phyloP scores from a whole-genome alignment of 1,140 invertebrate species.

The Gryllus bimaculatus region DNA sequence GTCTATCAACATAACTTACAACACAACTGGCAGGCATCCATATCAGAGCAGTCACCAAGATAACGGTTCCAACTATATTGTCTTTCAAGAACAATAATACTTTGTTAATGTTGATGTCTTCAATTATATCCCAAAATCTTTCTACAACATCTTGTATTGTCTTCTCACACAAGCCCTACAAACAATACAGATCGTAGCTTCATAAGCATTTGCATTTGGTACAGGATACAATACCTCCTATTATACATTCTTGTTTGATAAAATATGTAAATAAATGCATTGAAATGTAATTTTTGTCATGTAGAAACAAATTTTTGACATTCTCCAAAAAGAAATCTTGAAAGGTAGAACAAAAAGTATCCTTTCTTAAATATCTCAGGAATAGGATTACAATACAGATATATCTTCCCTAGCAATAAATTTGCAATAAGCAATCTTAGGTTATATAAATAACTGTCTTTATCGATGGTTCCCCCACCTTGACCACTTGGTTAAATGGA shows the following conservation, averaged over 20 bases:
- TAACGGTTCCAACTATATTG: slow-evolving; percentile 83
- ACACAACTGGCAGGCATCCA: slow-evolving; percentile 85
- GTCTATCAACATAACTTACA: slow-evolving; percentile 68
- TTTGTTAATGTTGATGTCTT: slow-evolving; percentile 91
- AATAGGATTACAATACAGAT: no score
- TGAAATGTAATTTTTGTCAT: background rate
- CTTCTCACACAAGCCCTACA: slow-evolving; percentile 83
- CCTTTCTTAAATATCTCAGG: no score
- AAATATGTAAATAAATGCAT: background rate
- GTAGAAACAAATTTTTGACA: background rate
- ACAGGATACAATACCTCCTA: no score
- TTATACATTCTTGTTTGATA: background rate
- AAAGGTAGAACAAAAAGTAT: no score
- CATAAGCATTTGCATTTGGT: background rate
- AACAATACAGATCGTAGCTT: slow-evolving; percentile 11
- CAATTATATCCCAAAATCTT: slow-evolving; percentile 92
- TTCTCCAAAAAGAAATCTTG: no score
- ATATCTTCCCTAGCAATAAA: no score
- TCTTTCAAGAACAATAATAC: slow-evolving; percentile 76
- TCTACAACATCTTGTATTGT: slow-evolving; percentile 91
- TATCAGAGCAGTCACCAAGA: slow-evolving; percentile 76
- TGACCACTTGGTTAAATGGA: no score
- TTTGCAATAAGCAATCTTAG: no score
- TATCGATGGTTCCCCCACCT: no score
- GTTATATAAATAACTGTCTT: no score